phyloP scores from a whole-genome alignment of 2,888 invertebrate genomes.

The Teleogryllus oceanicus region DNA sequence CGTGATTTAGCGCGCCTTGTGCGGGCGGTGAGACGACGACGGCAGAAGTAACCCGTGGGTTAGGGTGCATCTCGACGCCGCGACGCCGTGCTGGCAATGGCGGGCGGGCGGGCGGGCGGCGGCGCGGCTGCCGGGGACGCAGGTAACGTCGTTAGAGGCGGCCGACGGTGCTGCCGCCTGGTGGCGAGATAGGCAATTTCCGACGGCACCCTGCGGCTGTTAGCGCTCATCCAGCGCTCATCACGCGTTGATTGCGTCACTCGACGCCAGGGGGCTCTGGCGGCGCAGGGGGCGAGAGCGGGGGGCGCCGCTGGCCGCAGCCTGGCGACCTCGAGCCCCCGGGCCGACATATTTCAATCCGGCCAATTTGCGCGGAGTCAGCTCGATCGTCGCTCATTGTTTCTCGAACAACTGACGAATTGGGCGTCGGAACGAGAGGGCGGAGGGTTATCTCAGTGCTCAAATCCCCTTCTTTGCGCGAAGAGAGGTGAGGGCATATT shows the following conservation, averaged over 20 bases:
- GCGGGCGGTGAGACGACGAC: too few species aligned
- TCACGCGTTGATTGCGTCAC: slow-evolving; percentile 6
- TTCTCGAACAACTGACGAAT: not conserved
- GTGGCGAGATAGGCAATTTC: slow-evolving; percentile 18
- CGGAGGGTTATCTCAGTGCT: not conserved
- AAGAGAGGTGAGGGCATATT: too few species aligned
- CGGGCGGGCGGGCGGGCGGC: too few species aligned
- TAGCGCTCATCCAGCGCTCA: slow-evolving; percentile 10
- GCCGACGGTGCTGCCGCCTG: slow-evolving; percentile 6
- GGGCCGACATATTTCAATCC: not conserved
- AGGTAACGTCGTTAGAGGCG: not conserved
- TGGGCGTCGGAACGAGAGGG: not conserved
- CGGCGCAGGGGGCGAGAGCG: not conserved
- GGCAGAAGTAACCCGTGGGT: too few species aligned
- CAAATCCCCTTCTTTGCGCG: too few species aligned
- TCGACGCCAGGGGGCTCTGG: not conserved
- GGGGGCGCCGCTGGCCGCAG: not conserved
- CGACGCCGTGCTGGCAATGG: too few species aligned
- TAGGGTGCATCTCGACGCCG: too few species aligned
- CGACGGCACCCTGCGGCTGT: slow-evolving; percentile 10
- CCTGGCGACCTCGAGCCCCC: not conserved
- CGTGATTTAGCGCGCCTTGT: too few species aligned
- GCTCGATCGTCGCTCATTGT: not conserved
- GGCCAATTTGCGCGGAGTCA: not conserved
- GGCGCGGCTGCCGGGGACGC: not conserved